Conservation (phyloP, 2,113 vertebrate genomes). For the Ifrita kowaldi region DNA sequence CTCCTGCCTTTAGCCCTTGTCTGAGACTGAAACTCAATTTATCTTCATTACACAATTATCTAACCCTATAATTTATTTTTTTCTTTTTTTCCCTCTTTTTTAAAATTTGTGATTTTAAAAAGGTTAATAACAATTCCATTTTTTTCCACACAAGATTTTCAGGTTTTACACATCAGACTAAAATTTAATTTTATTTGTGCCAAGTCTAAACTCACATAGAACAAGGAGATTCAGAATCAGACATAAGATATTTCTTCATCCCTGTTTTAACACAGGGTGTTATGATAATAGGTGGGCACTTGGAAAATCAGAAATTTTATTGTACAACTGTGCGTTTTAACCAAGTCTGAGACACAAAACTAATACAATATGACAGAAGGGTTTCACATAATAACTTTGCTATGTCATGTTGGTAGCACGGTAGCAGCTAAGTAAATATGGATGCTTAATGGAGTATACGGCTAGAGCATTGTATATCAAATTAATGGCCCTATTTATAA, state of each 20-base stretch:
- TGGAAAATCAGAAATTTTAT: not conserved
- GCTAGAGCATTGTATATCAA: not conserved
- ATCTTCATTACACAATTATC: not conserved
- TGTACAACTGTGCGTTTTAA: not conserved
- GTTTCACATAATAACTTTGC: not conserved
- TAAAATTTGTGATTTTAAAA: not conserved
- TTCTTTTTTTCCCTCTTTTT: not conserved
- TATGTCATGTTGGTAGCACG: not conserved
- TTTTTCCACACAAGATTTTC: not conserved
- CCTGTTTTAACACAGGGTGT: not conserved
- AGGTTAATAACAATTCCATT: not conserved
- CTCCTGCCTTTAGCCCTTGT: fast-evolving
- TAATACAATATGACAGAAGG: not conserved
- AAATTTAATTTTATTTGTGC: not conserved
- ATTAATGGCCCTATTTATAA: constrained; percentile 38
- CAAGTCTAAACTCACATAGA: not conserved
- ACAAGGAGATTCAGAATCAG: not conserved
- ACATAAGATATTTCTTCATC: not conserved
- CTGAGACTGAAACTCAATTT: not conserved
- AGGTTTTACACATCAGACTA: not conserved
- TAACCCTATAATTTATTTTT: not conserved
- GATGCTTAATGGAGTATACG: not conserved
- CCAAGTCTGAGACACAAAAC: not conserved
- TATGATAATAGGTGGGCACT: not conserved
- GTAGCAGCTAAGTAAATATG: constrained; percentile 6